A percentile compares a stretch with the other conserved stretches of the same genome.
Evolutionary conservation across 2,797 vertebrate species (phyloP).

Genomic region (Cossypha caffra): DNA sequence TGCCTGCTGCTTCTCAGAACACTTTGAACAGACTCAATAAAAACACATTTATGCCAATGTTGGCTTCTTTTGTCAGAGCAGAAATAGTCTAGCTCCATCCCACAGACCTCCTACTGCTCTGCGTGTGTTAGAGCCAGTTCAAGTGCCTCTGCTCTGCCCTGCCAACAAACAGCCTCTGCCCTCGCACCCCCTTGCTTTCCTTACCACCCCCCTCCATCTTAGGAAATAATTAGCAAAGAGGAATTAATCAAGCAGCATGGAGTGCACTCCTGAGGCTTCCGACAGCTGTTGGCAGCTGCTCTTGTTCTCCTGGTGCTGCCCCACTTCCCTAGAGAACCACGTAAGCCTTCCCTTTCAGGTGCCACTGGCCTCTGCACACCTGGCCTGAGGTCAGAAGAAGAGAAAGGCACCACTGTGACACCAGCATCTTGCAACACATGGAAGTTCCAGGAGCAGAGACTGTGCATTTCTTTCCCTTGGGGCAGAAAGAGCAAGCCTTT

Average conservation of each 20-base stretch:
- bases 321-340: constrained; percentile 9
- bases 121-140: neutral
- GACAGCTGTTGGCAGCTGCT: constrained; percentile 47
- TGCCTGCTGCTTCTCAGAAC: neutral
- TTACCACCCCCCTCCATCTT: neutral
- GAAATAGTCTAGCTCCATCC: constrained; percentile 2
- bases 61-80: constrained; percentile 27
- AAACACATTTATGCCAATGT: neutral
- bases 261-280: constrained; percentile 52
- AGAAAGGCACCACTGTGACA: rapidly evolving
- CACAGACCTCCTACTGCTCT: constrained; percentile 29
- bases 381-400: neutral
- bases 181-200: neutral
- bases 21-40: constrained; percentile 13
- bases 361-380: neutral
- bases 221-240: constrained; percentile 68
- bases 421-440: neutral
- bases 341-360: neutral
- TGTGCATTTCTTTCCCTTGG: neutral
- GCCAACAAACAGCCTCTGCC: constrained; percentile 11
- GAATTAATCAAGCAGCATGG: constrained; percentile 40
- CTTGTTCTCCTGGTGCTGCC: neutral
- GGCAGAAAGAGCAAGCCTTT: neutral
- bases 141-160: constrained; percentile 11
- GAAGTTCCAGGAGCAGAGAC: neutral